Conservation (phyloP, 2,888 invertebrate species). For the Cataglyphis livida region DNA sequence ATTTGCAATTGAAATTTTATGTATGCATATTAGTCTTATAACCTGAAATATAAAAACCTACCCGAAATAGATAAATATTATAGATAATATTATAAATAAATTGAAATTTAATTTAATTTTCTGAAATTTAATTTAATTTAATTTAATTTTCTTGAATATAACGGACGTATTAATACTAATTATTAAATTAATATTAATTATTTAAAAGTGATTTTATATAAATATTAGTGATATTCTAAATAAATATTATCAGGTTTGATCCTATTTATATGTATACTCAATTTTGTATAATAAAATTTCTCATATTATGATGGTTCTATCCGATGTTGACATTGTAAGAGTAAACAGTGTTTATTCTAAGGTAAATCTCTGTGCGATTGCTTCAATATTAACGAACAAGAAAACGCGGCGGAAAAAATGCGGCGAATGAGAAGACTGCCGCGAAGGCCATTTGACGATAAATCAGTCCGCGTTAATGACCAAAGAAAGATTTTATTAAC, state of each 20-base stretch:
- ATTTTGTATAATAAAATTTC: conserved; percentile 8
- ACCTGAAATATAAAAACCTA: neutral
- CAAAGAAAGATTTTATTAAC: conserved; percentile 19
- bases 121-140: too few species aligned
- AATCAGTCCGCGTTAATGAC: conserved; percentile 20
- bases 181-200: neutral
- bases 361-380: neutral
- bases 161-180: neutral
- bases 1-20: neutral
- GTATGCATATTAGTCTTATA: neutral
- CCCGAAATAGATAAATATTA: neutral
- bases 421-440: neutral
- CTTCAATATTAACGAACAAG: conserved; percentile 16
- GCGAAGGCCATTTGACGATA: neutral
- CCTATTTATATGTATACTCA: neutral
- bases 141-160: neutral
- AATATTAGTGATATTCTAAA: neutral
- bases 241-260: neutral
- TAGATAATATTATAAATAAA: neutral
- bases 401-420: neutral
- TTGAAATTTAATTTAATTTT: neutral
- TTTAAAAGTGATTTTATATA: neutral
- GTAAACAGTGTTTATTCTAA: neutral
- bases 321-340: neutral
- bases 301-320: neutral